Base-by-base conservation (phyloP, 2,113 vertebrate species). In the Mionectes macconnelli region DNA sequence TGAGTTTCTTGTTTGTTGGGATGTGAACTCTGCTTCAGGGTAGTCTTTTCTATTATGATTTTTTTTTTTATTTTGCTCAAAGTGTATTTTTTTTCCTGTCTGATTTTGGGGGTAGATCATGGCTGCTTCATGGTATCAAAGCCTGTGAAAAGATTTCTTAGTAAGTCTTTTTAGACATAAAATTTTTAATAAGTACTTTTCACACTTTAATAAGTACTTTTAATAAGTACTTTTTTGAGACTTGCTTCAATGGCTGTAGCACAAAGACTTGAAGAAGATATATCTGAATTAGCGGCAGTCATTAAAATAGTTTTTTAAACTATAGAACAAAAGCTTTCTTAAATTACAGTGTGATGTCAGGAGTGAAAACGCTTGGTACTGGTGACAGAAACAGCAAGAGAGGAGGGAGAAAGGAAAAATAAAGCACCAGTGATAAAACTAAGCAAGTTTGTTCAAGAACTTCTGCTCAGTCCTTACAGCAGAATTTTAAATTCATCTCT, bases 171-270 rank as follows among this genome's bases (percentile, higher is more conserved):
- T 62, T 73, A 82, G 50, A 42, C 19, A 13, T 31, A 93, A 83
- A 56, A 31, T 70, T 85, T 96, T 90, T 67, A 85, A 67, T 80
- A 95, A 90, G 62, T 35, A 57, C 55, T 95, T 88, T 91, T 87
- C 84, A 80, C n/a, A 84, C 59, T 96, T 90, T 64, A 85, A 67
- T 80, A 95, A 85, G 66, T 35, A 57, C 50, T 85, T 96, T 87
- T 63, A 85, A 64, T 77, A 95, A 85, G 66, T 35, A 57, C 50
- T 95, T 88, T 88, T 79, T 79, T 35, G 57, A 87, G 49, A 53
- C 45, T 79, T 96, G 28, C 53, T 91, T 91, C 49, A 95, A 53
- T 70, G 90, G 72, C 70, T 87, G 17, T 23, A 66, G 55, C 66
- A 78, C 21, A 56, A 89, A 94, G 75, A 66, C 45, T 77, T 0